These are phyloP conservation scores for Lepidurus packardi DNA, from an alignment of 1,140 invertebrate species.

Conservation along the genomic window DNA sequence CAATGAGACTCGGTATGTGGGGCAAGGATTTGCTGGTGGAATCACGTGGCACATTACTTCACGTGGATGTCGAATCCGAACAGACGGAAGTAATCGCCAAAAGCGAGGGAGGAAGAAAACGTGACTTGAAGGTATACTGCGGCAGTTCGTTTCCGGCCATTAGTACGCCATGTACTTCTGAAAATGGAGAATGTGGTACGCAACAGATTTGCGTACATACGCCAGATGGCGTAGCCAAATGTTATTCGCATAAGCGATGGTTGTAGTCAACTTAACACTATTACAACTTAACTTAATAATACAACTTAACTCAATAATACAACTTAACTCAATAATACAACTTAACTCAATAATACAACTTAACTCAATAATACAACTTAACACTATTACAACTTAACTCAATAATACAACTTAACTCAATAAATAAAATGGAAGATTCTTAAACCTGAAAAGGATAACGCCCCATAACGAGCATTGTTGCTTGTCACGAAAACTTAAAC, in stretches of 20 bases:
- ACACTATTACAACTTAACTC: too few species aligned
- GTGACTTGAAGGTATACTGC: not conserved
- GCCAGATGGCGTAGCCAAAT: not conserved
- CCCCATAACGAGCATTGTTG: too few species aligned
- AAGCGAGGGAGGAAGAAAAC: not conserved
- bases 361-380: too few species aligned
- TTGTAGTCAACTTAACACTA: not conserved
- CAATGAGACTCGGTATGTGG: not conserved
- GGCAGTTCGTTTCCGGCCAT: not conserved
- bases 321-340: too few species aligned
- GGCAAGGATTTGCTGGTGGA: not conserved
- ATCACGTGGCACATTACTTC: not conserved
- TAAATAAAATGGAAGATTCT: too few species aligned
- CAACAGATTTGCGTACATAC: not conserved
- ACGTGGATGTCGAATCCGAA: not conserved
- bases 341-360: too few species aligned
- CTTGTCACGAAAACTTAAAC: too few species aligned
- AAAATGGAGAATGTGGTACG: not conserved
- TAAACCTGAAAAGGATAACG: too few species aligned
- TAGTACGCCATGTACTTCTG: not conserved
- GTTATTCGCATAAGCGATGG: not conserved
- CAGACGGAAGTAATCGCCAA: not conserved
- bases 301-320: too few species aligned
- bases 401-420: too few species aligned
- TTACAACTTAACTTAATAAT: too few species aligned